These are phyloP conservation scores for Drosophila quadrilineata DNA, from an alignment of 1,140 invertebrate species.

Conservation along the genomic window DNA sequence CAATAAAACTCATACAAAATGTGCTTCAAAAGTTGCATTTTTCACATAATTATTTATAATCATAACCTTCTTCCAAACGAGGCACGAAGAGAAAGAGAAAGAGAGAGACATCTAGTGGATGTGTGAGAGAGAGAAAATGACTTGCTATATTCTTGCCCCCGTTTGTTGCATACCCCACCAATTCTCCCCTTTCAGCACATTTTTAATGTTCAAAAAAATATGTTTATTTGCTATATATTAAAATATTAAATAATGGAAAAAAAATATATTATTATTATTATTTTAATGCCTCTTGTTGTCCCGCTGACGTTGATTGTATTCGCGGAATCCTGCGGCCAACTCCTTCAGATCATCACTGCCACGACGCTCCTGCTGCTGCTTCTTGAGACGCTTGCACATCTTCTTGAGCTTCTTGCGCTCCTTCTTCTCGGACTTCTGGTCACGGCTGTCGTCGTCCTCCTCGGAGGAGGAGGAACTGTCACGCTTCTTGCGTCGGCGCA, in stretches of 20 bases:
- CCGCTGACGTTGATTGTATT: constrained; percentile 22
- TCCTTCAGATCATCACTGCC: constrained; percentile 11
- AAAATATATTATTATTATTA: neutral
- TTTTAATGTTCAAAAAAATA: neutral
- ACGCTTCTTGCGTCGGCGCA: constrained; percentile 50
- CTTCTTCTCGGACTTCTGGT: constrained; percentile 49
- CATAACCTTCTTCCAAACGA: too few relatives aligned
- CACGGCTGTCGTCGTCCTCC: constrained; percentile 53
- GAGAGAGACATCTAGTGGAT: too few relatives aligned
- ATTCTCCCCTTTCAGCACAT: too few relatives aligned
- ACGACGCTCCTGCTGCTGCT: constrained; percentile 43
- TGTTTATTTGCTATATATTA: constrained; percentile 1
- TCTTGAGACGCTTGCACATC: constrained; percentile 58
- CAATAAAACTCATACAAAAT: too few relatives aligned
- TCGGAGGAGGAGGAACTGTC: constrained; percentile 51
- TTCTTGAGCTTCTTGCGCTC: constrained; percentile 70
- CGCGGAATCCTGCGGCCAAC: constrained; percentile 42
- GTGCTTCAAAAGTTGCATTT: too few relatives aligned
- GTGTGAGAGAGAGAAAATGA: too few relatives aligned
- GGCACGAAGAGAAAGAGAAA: too few relatives aligned
- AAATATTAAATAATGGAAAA: constrained; percentile 22
- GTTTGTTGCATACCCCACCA: too few relatives aligned
- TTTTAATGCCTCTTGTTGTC: constrained; percentile 7
- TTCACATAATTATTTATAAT: too few relatives aligned
- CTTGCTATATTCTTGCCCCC: too few relatives aligned